A percentile compares a stretch with the other conserved stretches of the same genome.
These are phyloP conservation scores for Pollenia griseotomentosa DNA, from an alignment of 2,888 invertebrate species.

Conservation along the genomic window DNA sequence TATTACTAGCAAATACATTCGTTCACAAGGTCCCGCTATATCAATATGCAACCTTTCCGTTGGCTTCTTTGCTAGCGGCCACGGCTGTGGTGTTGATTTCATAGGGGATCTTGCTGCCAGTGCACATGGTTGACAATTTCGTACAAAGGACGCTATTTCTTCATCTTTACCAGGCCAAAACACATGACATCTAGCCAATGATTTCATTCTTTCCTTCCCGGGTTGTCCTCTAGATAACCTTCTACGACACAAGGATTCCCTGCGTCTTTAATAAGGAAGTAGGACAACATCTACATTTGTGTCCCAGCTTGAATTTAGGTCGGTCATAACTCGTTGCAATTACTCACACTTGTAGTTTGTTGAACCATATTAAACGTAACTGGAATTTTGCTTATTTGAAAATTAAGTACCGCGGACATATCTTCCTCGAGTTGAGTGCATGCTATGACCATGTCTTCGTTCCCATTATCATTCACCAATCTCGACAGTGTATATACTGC, in stretches of 20 bases:
- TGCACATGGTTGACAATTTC: neutral
- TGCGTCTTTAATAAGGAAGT: neutral
- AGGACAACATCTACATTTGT: neutral
- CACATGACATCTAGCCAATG: slow-evolving; percentile 12
- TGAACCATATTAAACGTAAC: slow-evolving; percentile 8
- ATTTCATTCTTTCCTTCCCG: slow-evolving; percentile 5
- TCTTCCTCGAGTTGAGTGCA: neutral
- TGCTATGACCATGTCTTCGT: slow-evolving; percentile 2
- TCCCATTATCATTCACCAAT: neutral
- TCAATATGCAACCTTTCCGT: neutral
- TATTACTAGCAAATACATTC: neutral
- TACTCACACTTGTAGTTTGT: neutral
- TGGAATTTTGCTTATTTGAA: neutral
- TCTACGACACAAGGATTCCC: neutral
- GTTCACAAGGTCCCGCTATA: neutral
- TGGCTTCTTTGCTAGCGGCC: neutral
- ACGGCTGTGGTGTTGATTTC: neutral
- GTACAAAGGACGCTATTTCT: neutral
- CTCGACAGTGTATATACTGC: neutral
- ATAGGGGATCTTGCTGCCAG: neutral
- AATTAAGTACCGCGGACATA: neutral
- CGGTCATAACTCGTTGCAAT: neutral
- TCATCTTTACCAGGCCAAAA: neutral
- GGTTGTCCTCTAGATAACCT: neutral
- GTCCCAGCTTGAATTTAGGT: neutral